These are phyloP conservation scores for Nothura maculosa DNA, from an alignment of 2,797 vertebrate species.

Conservation along the genomic window DNA sequence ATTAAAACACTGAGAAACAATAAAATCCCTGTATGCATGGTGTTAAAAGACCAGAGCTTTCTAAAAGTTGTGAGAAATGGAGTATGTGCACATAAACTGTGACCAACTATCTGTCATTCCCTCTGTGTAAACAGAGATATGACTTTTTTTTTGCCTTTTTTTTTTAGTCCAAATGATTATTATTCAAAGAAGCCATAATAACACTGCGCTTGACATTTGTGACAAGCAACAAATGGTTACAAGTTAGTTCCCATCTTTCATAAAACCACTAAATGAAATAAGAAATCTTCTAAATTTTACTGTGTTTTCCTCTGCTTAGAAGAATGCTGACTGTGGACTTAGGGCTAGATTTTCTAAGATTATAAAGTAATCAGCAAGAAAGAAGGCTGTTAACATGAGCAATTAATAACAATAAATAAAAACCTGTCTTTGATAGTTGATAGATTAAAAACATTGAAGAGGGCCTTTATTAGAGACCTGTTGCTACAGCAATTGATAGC, in stretches of 20 bases:
- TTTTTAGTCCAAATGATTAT: constrained; percentile 3
- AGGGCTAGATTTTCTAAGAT: background rate
- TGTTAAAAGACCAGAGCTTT: background rate
- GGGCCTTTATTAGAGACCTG: background rate
- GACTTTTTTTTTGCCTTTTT: background rate
- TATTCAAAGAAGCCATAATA: constrained; percentile 6
- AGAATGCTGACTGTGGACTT: background rate
- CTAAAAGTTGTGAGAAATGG: background rate
- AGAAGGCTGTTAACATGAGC: background rate
- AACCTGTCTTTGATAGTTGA: background rate
- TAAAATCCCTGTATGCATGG: background rate
- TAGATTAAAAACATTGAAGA: background rate
- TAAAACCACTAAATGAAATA: background rate
- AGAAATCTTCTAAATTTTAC: background rate
- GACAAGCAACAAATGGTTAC: constrained; percentile 22
- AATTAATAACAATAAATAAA: background rate
- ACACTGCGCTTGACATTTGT: background rate
- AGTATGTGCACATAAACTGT: background rate
- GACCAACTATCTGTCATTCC: background rate
- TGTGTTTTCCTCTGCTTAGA: background rate
- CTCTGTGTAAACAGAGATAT: background rate
- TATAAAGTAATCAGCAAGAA: background rate
- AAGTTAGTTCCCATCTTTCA: background rate
- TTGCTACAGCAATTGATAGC: background rate
- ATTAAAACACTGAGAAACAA: constrained; percentile 29